Percentiles rank a stretch among this genome's conserved stretches.
These are phyloP conservation scores for Trichogramma evanescens DNA, from an alignment of 2,888 invertebrate species.

Conservation along the genomic window DNA sequence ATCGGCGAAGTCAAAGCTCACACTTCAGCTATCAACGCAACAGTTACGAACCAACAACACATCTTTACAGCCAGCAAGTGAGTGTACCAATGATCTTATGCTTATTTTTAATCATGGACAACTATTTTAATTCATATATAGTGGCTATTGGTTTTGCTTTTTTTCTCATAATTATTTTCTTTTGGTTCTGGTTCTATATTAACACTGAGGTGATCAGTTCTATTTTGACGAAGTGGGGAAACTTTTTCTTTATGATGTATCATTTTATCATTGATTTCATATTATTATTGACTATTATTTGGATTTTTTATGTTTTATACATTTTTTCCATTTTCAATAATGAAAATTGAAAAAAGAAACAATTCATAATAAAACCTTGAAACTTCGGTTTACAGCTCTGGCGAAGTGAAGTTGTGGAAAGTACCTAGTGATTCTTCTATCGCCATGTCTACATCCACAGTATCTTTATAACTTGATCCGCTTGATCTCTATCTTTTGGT, in stretches of 20 bases:
- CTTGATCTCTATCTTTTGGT: conserved; percentile 28
- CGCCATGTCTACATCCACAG: conserved; percentile 49
- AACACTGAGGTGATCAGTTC: too few species aligned
- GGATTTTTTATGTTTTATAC: too few species aligned
- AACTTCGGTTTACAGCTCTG: conserved; percentile 58
- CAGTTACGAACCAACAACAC: conserved; percentile 58
- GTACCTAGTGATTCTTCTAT: conserved; percentile 45
- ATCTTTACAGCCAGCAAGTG: conserved; percentile 81
- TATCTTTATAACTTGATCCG: conserved; percentile 44
- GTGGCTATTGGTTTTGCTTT: conserved; percentile 9
- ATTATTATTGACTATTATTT: too few species aligned
- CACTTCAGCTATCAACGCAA: conserved; percentile 60
- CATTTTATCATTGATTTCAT: too few species aligned
- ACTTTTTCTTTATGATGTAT: too few species aligned
- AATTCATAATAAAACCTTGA: conserved; percentile 31
- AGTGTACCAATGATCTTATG: conserved; percentile 41
- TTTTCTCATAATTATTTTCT: background rate
- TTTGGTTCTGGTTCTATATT: too few species aligned
- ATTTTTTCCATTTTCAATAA: too few species aligned
- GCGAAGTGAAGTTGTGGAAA: conserved; percentile 65
- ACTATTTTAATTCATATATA: background rate
- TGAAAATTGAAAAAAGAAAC: background rate
- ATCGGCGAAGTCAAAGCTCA: conserved; percentile 65
- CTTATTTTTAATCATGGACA: background rate
- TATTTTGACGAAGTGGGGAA: too few species aligned